Percentiles rank a stretch among this genome's conserved stretches.
Conservation (phyloP, 92 coral and sea anemone species). For the Diadumene lineata region DNA sequence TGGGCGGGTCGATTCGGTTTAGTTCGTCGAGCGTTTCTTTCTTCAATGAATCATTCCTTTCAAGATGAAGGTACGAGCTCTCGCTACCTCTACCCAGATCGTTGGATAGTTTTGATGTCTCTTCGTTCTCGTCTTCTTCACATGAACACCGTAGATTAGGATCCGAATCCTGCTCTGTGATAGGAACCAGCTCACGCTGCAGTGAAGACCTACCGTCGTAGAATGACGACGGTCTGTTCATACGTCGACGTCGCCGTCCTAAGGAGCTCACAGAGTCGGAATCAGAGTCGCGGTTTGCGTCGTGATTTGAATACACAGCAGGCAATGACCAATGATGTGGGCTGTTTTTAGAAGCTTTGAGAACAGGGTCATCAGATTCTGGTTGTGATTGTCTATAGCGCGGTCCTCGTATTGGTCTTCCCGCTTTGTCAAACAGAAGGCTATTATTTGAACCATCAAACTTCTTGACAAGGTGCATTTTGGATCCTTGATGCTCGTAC, state of each 20-base stretch:
- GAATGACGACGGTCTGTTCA: slow-evolving; percentile 66
- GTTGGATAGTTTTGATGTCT: slow-evolving; percentile 2
- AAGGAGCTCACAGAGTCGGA: slow-evolving; percentile 63
- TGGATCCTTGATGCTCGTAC: slow-evolving; percentile 72
- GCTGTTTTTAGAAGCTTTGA: slow-evolving; percentile 56
- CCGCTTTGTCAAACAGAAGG: slow-evolving; percentile 64
- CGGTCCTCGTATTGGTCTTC: slow-evolving; percentile 45
- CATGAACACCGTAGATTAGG: slow-evolving; percentile 71
- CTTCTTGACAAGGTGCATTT: slow-evolving; percentile 51
- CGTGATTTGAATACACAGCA: slow-evolving; percentile 73
- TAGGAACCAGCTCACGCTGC: slow-evolving; percentile 55
- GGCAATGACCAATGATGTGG: slow-evolving; percentile 99
- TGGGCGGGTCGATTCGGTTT: background rate
- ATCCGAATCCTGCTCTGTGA: slow-evolving; percentile 66
- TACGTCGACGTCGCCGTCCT: slow-evolving; percentile 62
- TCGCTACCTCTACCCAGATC: slow-evolving; percentile 35
- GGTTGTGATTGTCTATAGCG: slow-evolving; percentile 42
- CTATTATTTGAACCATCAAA: slow-evolving; percentile 72
- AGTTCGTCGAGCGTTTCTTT: background rate
- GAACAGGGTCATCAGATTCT: slow-evolving; percentile 41
- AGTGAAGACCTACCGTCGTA: slow-evolving; percentile 48
- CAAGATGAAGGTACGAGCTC: slow-evolving; percentile 77
- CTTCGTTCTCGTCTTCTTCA: slow-evolving; percentile 59
- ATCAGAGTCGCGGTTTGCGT: slow-evolving; percentile 56
- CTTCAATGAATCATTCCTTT: slow-evolving; percentile 55